A percentile compares a stretch with the other conserved stretches of the same genome.
These are phyloP conservation scores for Apotomis betuletana DNA, from an alignment of 2,888 invertebrate species.

Conservation along the genomic window DNA sequence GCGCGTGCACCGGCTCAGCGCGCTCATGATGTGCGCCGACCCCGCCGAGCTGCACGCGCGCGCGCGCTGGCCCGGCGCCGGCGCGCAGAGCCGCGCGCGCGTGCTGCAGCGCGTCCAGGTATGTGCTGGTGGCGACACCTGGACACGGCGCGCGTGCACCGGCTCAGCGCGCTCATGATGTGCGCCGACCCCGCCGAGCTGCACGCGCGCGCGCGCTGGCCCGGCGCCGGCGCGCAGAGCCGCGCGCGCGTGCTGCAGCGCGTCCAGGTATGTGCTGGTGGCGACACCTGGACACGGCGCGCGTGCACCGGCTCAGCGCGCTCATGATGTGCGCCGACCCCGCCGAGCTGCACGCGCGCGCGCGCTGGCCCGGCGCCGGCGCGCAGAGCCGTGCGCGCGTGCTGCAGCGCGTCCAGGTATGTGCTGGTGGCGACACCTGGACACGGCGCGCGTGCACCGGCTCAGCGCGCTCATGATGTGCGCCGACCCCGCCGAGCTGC, in stretches of 20 bases:
- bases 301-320: too few relatives aligned
- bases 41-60: slow-evolving; percentile 96
- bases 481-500: slow-evolving; percentile 65
- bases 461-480: too few relatives aligned
- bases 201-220: slow-evolving; percentile 95
- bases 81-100: slow-evolving; percentile 33
- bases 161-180: too few relatives aligned
- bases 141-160: too few relatives aligned
- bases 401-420: slow-evolving; percentile 15
- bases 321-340: too few relatives aligned
- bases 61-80: slow-evolving; percentile 91
- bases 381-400: slow-evolving; percentile 59
- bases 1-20: too few relatives aligned
- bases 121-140: too few relatives aligned
- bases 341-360: slow-evolving; percentile 83
- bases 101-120: slow-evolving; percentile 5
- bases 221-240: slow-evolving; percentile 77
- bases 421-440: too few relatives aligned
- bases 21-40: slow-evolving; percentile 75
- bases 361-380: neutral
- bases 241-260: slow-evolving; percentile 32
- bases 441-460: too few relatives aligned
- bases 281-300: too few relatives aligned
- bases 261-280: too few relatives aligned
- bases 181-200: slow-evolving; percentile 93